Conservation (phyloP, 1,140 invertebrate genomes). For the Drosophila sechellia region DNA sequence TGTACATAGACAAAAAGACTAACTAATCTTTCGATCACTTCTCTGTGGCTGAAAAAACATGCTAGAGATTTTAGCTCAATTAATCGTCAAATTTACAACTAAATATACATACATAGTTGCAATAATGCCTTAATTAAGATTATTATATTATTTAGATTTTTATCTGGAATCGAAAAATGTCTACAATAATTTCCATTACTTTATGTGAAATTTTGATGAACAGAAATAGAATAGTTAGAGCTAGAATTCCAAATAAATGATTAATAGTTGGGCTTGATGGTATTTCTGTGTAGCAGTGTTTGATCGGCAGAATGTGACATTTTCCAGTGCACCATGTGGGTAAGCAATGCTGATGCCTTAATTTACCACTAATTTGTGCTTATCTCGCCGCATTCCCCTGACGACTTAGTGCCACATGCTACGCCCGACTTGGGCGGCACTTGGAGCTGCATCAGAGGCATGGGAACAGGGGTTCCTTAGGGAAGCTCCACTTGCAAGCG, state of each 20-base stretch:
- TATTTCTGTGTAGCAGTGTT: background rate
- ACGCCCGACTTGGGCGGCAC: conserved; percentile 42
- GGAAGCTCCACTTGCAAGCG: conserved; percentile 31
- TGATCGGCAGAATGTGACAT: no score
- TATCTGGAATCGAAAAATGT: no score
- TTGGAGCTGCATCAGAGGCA: conserved; percentile 10
- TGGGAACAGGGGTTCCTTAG: conserved; percentile 7
- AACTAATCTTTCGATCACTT: background rate
- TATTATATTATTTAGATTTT: no score
- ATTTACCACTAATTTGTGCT: conserved; percentile 80
- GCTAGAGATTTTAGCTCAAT: no score
- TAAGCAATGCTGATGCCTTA: conserved; percentile 57
- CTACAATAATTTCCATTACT: no score
- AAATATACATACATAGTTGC: no score
- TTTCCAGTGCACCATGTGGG: conserved; percentile 19
- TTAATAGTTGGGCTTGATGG: background rate
- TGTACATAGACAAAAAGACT: conserved; percentile 21
- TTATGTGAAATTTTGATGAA: no score
- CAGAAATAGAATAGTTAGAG: no score
- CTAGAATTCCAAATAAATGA: no score
- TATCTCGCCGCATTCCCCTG: conserved; percentile 38
- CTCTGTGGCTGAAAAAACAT: no score
- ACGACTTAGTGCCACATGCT: conserved; percentile 38
- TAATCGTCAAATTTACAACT: no score
- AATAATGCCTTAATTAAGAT: no score